These are phyloP conservation scores for Nasonia giraulti DNA, from an alignment of 1,140 invertebrate genomes.

Conservation along the genomic window DNA sequence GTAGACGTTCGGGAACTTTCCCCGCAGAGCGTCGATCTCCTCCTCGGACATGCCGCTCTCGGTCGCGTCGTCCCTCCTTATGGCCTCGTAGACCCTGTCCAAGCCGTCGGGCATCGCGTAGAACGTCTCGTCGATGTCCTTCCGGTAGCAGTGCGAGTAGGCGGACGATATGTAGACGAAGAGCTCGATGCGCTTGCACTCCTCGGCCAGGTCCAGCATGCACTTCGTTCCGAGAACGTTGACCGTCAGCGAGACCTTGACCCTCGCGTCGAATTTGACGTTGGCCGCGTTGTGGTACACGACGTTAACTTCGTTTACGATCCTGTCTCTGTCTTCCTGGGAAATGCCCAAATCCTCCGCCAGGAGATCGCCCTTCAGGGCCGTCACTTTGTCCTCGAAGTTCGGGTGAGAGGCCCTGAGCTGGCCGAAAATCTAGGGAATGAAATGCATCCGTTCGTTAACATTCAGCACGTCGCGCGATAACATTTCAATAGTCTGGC, in stretches of 20 bases:
- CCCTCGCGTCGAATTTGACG: conserved; percentile 89
- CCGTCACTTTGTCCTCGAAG: conserved; percentile 77
- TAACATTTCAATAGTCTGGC: too few relatives aligned
- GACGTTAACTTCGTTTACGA: conserved; percentile 10
- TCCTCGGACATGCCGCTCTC: conserved; percentile 58
- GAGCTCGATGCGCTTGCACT: conserved; percentile 74
- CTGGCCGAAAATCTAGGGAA: too few relatives aligned
- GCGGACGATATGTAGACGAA: conserved; percentile 63
- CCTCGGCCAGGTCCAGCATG: conserved; percentile 77
- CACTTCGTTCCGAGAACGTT: conserved; percentile 79
- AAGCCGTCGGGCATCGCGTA: conserved; percentile 69
- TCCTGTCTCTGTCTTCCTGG: conserved; percentile 71
- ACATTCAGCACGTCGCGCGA: too few relatives aligned
- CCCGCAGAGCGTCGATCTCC: conserved; percentile 67
- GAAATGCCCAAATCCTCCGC: conserved; percentile 81
- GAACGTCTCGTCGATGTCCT: conserved; percentile 75
- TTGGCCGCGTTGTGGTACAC: conserved; percentile 94
- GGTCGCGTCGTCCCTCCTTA: conserved; percentile 56
- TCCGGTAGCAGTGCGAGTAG: conserved; percentile 69
- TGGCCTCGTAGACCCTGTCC: conserved; percentile 70
- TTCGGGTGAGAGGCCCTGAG: too few relatives aligned
- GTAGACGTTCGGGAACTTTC: conserved; percentile 77
- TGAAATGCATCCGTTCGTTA: too few relatives aligned
- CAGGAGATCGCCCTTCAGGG: conserved; percentile 81
- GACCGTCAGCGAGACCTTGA: conserved; percentile 80